These are phyloP conservation scores for Indri indri DNA, from an alignment of 2,113 vertebrate species.

Conservation along the genomic window DNA sequence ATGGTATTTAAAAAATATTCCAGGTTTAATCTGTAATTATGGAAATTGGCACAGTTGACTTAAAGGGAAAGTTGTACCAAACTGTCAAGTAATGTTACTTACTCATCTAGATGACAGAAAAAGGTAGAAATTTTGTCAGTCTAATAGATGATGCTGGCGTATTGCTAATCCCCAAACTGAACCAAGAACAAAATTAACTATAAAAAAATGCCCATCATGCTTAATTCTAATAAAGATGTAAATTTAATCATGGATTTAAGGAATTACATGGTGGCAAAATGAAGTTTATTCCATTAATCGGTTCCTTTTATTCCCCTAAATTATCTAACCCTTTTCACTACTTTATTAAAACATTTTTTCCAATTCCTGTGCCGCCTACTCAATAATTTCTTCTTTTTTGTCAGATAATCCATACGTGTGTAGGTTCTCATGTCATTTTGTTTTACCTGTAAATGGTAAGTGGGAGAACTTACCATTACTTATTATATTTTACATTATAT, in stretches of 20 bases:
- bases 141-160: background rate
- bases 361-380: too few relatives aligned
- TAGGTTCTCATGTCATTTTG: background rate
- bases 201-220: background rate
- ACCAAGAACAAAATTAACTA: background rate
- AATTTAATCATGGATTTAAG: background rate
- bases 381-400: background rate
- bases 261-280: background rate
- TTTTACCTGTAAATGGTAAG: background rate
- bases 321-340: background rate
- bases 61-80: background rate
- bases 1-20: background rate
- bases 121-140: background rate
- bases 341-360: background rate
- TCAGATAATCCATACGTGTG: background rate
- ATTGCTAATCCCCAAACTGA: background rate
- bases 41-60: background rate
- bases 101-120: background rate
- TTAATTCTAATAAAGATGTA: background rate
- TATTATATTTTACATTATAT: background rate
- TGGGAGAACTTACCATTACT: background rate
- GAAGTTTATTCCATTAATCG: too few relatives aligned
- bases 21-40: background rate
- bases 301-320: background rate
- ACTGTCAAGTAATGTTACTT: background rate